Evolutionary conservation across 2,888 invertebrate species (phyloP).

Genomic region (Chesias legatella): DNA sequence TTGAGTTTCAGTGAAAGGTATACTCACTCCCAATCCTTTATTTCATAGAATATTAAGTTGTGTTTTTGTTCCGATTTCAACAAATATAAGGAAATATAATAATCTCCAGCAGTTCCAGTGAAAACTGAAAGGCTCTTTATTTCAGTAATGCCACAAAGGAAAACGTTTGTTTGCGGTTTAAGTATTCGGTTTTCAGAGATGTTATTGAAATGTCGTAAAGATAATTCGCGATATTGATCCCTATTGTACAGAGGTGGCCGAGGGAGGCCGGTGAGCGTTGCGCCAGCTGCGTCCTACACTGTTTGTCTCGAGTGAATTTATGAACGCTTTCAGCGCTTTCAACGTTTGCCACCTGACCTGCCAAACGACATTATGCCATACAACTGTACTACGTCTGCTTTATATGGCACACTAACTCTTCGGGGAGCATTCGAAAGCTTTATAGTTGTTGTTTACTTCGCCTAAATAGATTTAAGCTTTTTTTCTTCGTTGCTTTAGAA

Average conservation of each 20-base stretch:
- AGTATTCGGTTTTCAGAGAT: not conserved
- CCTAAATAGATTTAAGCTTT: conserved; percentile 11
- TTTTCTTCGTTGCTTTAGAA: not conserved
- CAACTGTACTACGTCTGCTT: conserved; percentile 63
- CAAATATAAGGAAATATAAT: conserved; percentile 1
- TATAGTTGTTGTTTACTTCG: conserved; percentile 23
- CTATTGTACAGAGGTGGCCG: conserved; percentile 1
- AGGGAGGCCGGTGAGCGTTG: conserved; percentile 34
- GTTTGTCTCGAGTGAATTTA: conserved; percentile 69
- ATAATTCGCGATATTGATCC: conserved; percentile 9
- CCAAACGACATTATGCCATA: conserved; percentile 63
- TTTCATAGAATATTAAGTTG: not conserved
- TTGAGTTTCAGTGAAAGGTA: too few relatives aligned
- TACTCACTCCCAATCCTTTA: too few relatives aligned
- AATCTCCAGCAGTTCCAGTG: not conserved
- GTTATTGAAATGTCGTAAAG: conserved; percentile 4
- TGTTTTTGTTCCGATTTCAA: not conserved
- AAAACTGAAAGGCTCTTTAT: not conserved
- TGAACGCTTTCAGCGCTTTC: conserved; percentile 74
- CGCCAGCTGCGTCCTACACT: conserved; percentile 65
- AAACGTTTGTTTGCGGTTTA: not conserved
- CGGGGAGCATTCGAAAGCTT: conserved; percentile 20
- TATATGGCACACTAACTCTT: conserved; percentile 59
- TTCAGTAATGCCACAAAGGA: conserved; percentile 4
- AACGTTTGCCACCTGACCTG: conserved; percentile 77